Percentiles rank a stretch among this genome's conserved stretches.
These are phyloP conservation scores for Camptogramma bilineatum DNA, from an alignment of 2,888 invertebrate species.

Conservation along the genomic window DNA sequence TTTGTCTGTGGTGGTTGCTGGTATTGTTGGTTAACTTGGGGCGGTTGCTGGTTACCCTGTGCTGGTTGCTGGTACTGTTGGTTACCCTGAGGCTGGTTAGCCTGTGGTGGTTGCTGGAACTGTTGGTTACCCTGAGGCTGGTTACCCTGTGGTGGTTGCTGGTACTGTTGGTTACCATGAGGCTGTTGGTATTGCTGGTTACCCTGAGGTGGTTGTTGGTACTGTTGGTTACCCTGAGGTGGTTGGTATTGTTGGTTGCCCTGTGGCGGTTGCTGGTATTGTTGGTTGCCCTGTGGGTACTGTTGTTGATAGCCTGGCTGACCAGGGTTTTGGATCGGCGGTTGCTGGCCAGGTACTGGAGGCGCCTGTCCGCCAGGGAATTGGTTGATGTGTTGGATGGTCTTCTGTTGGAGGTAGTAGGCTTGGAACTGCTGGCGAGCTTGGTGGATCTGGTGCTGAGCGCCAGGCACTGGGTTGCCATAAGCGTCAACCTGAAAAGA, in stretches of 20 bases:
- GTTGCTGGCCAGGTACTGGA: constrained; percentile 42
- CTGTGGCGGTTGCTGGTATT: constrained; percentile 41
- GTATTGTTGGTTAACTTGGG: constrained; percentile 46
- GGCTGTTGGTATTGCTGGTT: constrained; percentile 42
- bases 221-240: constrained; percentile 37
- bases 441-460: constrained; percentile 73
- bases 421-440: constrained; percentile 62
- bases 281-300: constrained; percentile 43
- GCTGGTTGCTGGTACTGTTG: constrained; percentile 39
- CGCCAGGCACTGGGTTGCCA: constrained; percentile 72
- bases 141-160: constrained; percentile 46
- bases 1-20: constrained; percentile 42
- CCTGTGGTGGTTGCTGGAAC: constrained; percentile 43
- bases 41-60: constrained; percentile 43
- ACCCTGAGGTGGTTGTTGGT: constrained; percentile 40
- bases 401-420: constrained; percentile 62
- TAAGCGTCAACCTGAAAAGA: constrained; percentile 68
- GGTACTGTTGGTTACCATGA: constrained; percentile 43
- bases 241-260: constrained; percentile 46
- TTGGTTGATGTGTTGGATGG: constrained; percentile 43
- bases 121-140: constrained; percentile 48
- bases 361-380: constrained; percentile 50
- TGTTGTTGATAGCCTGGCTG: constrained; percentile 42
- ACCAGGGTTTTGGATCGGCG: constrained; percentile 48
- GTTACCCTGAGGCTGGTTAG: constrained; percentile 44